These are phyloP conservation scores for Patella depressa DNA, from an alignment of 2,888 invertebrate genomes.

Conservation along the genomic window DNA sequence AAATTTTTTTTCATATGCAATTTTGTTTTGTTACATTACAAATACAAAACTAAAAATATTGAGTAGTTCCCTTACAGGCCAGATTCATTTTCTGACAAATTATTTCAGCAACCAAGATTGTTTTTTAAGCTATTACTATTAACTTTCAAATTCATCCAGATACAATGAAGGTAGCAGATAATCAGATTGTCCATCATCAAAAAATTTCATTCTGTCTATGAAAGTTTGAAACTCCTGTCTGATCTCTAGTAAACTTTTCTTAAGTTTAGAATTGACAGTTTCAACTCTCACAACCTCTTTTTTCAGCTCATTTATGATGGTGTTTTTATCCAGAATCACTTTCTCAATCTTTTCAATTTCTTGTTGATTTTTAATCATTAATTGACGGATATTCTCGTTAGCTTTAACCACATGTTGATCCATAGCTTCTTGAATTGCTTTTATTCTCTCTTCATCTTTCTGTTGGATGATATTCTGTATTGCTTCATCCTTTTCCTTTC, in stretches of 20 bases:
- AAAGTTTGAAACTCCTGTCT: conserved; percentile 55
- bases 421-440: conserved; percentile 48
- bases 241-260: conserved; percentile 47
- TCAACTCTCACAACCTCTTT: conserved; percentile 39
- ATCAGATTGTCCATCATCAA: conserved; percentile 50
- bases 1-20: too few relatives aligned
- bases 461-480: conserved; percentile 37
- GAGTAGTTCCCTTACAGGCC: too few relatives aligned
- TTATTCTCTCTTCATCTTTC: conserved; percentile 47
- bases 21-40: too few relatives aligned
- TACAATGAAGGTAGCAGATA: conserved; percentile 54
- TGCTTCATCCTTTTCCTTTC: conserved; percentile 40
- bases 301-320: conserved; percentile 36
- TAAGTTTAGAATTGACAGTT: conserved; percentile 41
- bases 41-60: too few relatives aligned
- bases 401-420: conserved; percentile 47
- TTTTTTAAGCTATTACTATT: too few relatives aligned
- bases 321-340: conserved; percentile 36
- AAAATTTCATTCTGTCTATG: conserved; percentile 52
- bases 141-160: conserved; percentile 46
- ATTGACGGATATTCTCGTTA: conserved; percentile 40
- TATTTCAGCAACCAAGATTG: too few relatives aligned
- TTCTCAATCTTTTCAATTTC: conserved; percentile 41
- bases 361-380: conserved; percentile 42
- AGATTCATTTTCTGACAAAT: too few relatives aligned